Evolutionary conservation across 2,888 invertebrate genomes (phyloP).

Genomic region (Gisinianus flammeolus): DNA sequence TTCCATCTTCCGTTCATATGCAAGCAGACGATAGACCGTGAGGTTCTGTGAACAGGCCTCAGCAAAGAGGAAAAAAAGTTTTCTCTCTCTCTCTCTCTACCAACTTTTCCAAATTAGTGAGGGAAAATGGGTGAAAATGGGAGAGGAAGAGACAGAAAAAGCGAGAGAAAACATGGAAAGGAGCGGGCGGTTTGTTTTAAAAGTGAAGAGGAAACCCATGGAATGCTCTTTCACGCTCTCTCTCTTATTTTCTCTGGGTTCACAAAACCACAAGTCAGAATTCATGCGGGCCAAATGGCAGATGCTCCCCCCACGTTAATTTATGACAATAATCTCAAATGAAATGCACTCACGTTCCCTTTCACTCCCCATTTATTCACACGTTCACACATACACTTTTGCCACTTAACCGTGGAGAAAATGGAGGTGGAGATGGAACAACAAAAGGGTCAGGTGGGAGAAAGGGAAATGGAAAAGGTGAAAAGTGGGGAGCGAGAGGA

Average conservation of each 20-base stretch:
- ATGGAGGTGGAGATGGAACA: no score
- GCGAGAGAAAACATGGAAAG: no score
- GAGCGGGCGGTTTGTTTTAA: no score
- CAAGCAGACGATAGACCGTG: no score
- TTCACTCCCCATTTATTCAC: not conserved
- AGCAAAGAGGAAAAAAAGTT: no score
- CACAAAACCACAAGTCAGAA: not conserved
- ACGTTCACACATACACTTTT: not conserved
- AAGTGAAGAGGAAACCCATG: no score
- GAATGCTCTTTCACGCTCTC: constrained; percentile 1
- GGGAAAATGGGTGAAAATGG: not conserved
- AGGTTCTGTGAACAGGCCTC: no score
- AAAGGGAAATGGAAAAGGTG: not conserved
- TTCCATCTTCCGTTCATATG: no score
- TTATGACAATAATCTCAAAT: no score
- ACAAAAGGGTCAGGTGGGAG: not conserved
- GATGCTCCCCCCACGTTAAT: not conserved
- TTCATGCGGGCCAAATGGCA: constrained; percentile 2
- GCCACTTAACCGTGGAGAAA: not conserved
- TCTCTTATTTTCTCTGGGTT: not conserved
- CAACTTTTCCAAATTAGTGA: not conserved
- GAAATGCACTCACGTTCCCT: not conserved
- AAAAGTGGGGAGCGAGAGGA: not conserved
- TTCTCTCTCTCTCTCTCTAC: not conserved
- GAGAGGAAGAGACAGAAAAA: not conserved